phyloP scores from a whole-genome alignment of 1,140 invertebrate species.

The Cataglyphis hispanica region DNA sequence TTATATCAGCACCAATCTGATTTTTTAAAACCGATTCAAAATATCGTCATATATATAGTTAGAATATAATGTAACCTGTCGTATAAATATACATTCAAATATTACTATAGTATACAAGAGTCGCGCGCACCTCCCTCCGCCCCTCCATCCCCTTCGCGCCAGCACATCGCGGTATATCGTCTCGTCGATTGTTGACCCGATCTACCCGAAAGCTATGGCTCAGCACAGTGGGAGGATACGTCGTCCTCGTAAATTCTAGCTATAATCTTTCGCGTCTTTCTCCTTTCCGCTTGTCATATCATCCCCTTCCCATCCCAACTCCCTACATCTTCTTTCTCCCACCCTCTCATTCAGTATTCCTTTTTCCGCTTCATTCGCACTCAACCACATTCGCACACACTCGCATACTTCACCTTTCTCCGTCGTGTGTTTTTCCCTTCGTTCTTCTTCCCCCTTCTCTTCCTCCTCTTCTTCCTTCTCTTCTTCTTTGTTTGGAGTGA shows the following conservation, averaged over 20 bases:
- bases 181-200: slow-evolving; percentile 57
- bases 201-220: slow-evolving; percentile 71
- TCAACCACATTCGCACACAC: slow-evolving; percentile 53
- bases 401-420: slow-evolving; percentile 59
- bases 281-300: slow-evolving; percentile 49
- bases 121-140: slow-evolving; percentile 75
- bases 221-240: slow-evolving; percentile 60
- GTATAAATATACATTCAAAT: slow-evolving; percentile 87
- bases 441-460: slow-evolving; percentile 47
- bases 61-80: slow-evolving; percentile 83
- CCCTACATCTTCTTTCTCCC: not conserved
- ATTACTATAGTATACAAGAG: slow-evolving; percentile 86
- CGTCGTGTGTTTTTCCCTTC: slow-evolving; percentile 30
- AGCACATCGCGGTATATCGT: slow-evolving; percentile 11
- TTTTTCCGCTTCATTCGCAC: slow-evolving; percentile 43
- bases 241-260: slow-evolving; percentile 72
- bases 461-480: slow-evolving; percentile 31
- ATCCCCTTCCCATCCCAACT: slow-evolving; percentile 18
- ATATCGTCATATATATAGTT: slow-evolving; percentile 84
- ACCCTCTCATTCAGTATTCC: slow-evolving; percentile 8
- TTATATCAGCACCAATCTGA: slow-evolving; percentile 86
- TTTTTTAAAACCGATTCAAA: slow-evolving; percentile 85
- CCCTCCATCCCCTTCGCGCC: slow-evolving; percentile 6
- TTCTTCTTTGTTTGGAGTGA: slow-evolving; percentile 64
- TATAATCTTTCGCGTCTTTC: slow-evolving; percentile 68